phyloP scores from a whole-genome alignment of 1,140 invertebrate genomes.

The Drosophila sucinea region DNA sequence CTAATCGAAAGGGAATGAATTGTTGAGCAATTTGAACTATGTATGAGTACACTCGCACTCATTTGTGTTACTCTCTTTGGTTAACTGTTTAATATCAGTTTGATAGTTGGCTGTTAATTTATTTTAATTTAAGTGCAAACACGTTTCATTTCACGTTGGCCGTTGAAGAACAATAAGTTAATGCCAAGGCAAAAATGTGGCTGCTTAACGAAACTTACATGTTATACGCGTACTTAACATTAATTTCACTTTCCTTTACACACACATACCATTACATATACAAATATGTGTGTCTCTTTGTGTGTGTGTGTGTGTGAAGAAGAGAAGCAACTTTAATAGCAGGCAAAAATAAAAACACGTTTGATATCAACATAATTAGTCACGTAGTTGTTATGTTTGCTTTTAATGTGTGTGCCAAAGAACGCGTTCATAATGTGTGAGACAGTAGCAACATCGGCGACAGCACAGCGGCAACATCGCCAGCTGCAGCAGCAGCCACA shows the following conservation, averaged over 20 bases:
- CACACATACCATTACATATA: conserved; percentile 24
- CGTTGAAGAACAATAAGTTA: conserved; percentile 23
- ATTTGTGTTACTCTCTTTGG: background rate
- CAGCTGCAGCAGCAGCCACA: conserved; percentile 13
- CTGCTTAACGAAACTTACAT: conserved; percentile 49
- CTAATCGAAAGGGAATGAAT: background rate
- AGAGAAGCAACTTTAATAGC: conserved; percentile 49
- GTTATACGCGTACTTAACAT: conserved; percentile 72
- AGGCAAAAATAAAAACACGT: conserved; percentile 35
- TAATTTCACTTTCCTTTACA: conserved; percentile 76
- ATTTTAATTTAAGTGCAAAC: conserved; percentile 60
- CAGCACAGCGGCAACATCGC: conserved; percentile 28
- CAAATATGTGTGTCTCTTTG: background rate
- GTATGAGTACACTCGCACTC: background rate
- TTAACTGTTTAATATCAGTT: conserved; percentile 30
- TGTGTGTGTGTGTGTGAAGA: conserved; percentile 3
- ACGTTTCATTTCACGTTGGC: conserved; percentile 37
- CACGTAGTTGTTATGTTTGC: conserved; percentile 80
- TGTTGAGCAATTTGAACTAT: background rate
- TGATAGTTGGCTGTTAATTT: conserved; percentile 47
- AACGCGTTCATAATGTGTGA: conserved; percentile 71
- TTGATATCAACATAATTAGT: conserved; percentile 82
- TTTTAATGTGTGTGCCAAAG: conserved; percentile 64
- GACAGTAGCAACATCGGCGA: conserved; percentile 25
- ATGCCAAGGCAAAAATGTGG: conserved; percentile 30